These are phyloP conservation scores for Trisateles emortualis DNA, from an alignment of 2,888 invertebrate genomes.

Conservation along the genomic window DNA sequence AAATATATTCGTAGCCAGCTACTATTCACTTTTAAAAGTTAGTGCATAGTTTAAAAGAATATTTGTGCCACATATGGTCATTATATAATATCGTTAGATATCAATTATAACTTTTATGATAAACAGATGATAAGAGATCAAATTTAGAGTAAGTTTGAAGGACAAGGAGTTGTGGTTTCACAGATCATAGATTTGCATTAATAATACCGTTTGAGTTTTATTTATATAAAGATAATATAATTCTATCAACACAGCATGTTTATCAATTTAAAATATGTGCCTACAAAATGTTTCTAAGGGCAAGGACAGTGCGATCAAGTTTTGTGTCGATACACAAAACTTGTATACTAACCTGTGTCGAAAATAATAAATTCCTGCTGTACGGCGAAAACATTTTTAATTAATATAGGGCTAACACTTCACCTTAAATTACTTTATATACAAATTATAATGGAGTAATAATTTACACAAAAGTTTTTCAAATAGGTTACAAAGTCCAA, in stretches of 20 bases:
- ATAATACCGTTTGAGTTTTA: neutral
- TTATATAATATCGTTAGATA: slow-evolving; percentile 11
- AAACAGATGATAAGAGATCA: slow-evolving; percentile 6
- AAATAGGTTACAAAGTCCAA: slow-evolving; percentile 79
- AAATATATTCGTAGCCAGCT: too few species aligned
- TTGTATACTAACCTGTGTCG: slow-evolving; percentile 68
- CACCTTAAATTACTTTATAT: slow-evolving; percentile 34
- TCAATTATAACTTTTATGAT: slow-evolving; percentile 10
- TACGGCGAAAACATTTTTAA: slow-evolving; percentile 75
- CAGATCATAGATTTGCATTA: neutral
- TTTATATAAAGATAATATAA: neutral
- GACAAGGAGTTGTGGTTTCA: neutral
- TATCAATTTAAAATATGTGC: too few species aligned
- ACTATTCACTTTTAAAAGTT: too few species aligned
- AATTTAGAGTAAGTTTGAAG: neutral
- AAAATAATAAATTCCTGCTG: slow-evolving; percentile 74
- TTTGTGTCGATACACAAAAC: too few species aligned
- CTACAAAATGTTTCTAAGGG: neutral
- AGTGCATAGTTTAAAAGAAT: too few species aligned
- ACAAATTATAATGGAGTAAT: slow-evolving; percentile 23
- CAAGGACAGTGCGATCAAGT: slow-evolving; percentile 1
- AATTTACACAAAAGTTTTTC: slow-evolving; percentile 31
- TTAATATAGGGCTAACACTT: neutral
- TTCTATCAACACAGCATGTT: too few species aligned
- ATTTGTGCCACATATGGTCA: neutral